phyloP scores from a whole-genome alignment of 2,797 vertebrate genomes.

The Okamejei kenojei region DNA sequence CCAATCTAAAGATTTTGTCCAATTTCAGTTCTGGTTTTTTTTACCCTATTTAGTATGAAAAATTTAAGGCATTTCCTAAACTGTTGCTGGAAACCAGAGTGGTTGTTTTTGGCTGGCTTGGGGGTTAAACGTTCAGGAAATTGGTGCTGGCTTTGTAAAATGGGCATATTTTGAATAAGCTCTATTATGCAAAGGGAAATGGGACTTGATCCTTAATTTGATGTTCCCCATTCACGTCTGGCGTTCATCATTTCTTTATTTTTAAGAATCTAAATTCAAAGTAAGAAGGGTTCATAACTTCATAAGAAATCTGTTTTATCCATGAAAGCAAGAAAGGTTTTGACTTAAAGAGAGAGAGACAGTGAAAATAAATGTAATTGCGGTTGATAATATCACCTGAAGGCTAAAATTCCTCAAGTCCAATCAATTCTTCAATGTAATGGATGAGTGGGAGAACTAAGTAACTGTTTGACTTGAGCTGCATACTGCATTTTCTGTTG shows the following conservation, averaged over 20 bases:
- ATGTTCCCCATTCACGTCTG: constrained; percentile 28
- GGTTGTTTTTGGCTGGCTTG: constrained; percentile 30
- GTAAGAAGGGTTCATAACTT: not conserved
- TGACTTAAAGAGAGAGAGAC: not conserved
- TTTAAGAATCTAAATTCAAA: constrained; percentile 9
- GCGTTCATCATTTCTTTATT: constrained; percentile 4
- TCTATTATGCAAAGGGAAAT: constrained; percentile 2
- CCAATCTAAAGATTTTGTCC: not conserved
- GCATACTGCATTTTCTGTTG: not conserved
- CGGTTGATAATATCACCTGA: not conserved
- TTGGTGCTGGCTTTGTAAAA: constrained; percentile 25
- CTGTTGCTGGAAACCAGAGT: not conserved
- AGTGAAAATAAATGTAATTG: not conserved
- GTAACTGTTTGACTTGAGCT: no score
- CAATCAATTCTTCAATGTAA: not conserved
- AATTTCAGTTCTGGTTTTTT: constrained; percentile 19
- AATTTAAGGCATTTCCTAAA: constrained; percentile 20
- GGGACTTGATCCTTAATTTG: constrained; percentile 25
- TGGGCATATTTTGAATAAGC: constrained; percentile 10
- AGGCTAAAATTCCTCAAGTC: not conserved
- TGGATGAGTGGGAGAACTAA: not conserved
- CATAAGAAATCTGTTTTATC: not conserved
- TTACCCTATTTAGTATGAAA: not conserved
- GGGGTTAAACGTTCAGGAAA: constrained; percentile 31
- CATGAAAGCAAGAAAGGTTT: not conserved